Percentiles rank a stretch among this genome's conserved stretches.
Conservation (phyloP, 2,797 vertebrate species). For the Lagocephalus sceleratus region DNA sequence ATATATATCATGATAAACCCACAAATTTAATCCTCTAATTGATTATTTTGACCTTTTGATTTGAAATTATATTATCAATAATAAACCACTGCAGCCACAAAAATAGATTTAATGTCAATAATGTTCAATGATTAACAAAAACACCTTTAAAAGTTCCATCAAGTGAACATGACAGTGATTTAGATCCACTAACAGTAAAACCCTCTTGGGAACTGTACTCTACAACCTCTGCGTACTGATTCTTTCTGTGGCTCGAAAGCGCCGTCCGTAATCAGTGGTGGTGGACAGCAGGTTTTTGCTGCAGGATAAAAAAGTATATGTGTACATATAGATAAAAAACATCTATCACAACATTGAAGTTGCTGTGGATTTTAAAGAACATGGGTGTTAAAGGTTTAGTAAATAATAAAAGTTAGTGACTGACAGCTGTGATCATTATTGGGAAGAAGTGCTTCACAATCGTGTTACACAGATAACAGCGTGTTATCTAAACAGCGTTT, state of each 20-base stretch:
- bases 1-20: no score
- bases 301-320: background rate
- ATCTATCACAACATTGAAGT: no score
- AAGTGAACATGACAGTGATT: background rate
- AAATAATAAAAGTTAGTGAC: background rate
- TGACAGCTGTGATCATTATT: background rate
- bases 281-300: background rate
- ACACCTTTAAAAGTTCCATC: conserved; percentile 4
- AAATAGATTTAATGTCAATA: no score
- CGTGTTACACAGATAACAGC: background rate
- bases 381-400: no score
- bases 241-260: accelerated
- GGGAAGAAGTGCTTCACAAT: background rate
- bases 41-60: no score
- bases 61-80: no score
- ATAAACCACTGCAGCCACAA: no score
- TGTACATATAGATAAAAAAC: no score
- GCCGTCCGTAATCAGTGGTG: accelerated
- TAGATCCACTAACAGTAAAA: conserved; percentile 1
- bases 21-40: no score
- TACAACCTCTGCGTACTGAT: accelerated
- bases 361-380: no score
- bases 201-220: background rate
- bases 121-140: no score
- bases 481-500: no score